These are phyloP conservation scores for Sabellastarte sp. DNA, from an alignment of 2,888 invertebrate species.

Conservation along the genomic window DNA sequence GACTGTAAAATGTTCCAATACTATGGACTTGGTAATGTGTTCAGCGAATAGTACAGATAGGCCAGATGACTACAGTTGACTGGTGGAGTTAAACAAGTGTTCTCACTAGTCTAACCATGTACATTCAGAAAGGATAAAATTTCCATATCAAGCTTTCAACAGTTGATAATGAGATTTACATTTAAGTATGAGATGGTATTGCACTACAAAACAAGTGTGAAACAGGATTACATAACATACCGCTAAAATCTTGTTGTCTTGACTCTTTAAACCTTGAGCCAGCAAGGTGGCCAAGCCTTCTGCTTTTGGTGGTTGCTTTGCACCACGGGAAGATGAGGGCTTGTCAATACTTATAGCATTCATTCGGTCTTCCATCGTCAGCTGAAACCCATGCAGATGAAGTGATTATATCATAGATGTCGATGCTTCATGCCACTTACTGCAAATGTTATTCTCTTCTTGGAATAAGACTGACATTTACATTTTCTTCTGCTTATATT, in stretches of 20 bases:
- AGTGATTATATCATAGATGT: too few relatives aligned
- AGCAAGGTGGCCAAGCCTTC: constrained; percentile 79
- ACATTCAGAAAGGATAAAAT: not conserved
- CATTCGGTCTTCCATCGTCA: constrained; percentile 80
- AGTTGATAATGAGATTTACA: not conserved
- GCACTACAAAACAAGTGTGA: not conserved
- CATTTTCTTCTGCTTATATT: too few relatives aligned
- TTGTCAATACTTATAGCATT: constrained; percentile 75
- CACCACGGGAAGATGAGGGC: constrained; percentile 54
- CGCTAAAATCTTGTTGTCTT: constrained; percentile 71
- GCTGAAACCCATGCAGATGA: too few relatives aligned
- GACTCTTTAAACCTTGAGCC: constrained; percentile 80
- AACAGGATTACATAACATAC: too few relatives aligned
- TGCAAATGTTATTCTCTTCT: too few relatives aligned
- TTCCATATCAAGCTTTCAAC: not conserved
- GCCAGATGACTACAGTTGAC: too few relatives aligned
- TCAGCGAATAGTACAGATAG: too few relatives aligned
- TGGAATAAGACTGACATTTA: too few relatives aligned
- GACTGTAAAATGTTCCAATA: too few relatives aligned
- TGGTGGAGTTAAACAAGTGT: too few relatives aligned
- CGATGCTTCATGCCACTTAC: too few relatives aligned
- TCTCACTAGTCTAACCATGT: not conserved
- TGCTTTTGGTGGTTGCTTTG: constrained; percentile 41
- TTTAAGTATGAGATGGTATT: not conserved
- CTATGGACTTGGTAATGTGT: too few relatives aligned